These are phyloP conservation scores for Lanistes nyassanus DNA, from an alignment of 1,140 invertebrate species.

Conservation along the genomic window DNA sequence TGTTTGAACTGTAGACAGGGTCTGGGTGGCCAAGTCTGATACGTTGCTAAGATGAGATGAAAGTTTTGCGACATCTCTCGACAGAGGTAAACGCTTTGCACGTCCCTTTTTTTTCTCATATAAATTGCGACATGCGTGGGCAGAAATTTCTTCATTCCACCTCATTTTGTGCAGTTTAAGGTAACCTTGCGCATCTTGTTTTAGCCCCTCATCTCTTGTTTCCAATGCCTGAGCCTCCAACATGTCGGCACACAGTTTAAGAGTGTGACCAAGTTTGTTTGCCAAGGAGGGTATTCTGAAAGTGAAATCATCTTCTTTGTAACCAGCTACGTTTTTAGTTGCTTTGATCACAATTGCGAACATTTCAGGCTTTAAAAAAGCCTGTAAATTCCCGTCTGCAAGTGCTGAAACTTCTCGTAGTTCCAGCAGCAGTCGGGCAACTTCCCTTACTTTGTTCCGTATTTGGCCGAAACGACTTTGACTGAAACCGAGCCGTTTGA, in stretches of 20 bases:
- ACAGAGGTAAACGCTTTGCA: slow-evolving; percentile 9
- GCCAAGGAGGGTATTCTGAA: background rate
- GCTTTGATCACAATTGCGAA: background rate
- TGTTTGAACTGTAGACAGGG: background rate
- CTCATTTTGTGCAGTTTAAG: slow-evolving; percentile 6
- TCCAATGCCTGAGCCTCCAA: slow-evolving; percentile 10
- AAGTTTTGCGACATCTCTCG: slow-evolving; percentile 15
- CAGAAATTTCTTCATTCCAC: slow-evolving; percentile 23
- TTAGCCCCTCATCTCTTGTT: background rate
- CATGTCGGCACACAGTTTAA: slow-evolving; percentile 11
- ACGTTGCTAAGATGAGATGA: slow-evolving; percentile 7
- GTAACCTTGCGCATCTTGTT: background rate
- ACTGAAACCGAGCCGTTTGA: no score
- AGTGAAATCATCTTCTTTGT: background rate
- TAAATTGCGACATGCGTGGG: slow-evolving; percentile 4
- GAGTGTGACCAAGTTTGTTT: slow-evolving; percentile 4
- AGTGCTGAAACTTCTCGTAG: background rate
- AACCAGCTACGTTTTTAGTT: background rate
- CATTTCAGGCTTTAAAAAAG: background rate
- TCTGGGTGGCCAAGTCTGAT: background rate
- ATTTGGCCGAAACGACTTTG: no score
- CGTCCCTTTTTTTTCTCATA: slow-evolving; percentile 6
- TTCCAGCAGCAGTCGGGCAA: slow-evolving; percentile 12
- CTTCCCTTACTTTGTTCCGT: slow-evolving; percentile 20
- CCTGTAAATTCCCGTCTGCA: background rate